Evolutionary conservation across 2,113 vertebrate genomes (phyloP).

Genomic region (Zosterops pallidus): DNA sequence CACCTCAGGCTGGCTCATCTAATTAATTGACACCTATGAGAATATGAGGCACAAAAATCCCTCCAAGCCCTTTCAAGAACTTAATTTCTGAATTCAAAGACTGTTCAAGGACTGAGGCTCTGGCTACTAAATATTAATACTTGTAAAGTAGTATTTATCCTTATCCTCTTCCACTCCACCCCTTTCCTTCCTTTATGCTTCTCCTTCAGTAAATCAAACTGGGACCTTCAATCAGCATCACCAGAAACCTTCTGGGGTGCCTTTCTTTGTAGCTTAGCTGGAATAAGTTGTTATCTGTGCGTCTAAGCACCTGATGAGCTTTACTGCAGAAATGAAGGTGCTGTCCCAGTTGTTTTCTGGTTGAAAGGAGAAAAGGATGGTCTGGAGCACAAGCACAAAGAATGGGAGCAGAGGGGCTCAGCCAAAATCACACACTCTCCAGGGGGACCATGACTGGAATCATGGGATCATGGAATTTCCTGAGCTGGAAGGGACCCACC

Average conservation of each 20-base stretch:
- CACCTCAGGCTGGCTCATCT: neutral
- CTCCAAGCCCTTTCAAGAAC: neutral
- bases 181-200: neutral
- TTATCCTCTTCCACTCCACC: neutral
- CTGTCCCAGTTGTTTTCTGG: neutral
- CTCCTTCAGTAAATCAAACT: neutral
- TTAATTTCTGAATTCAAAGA: neutral
- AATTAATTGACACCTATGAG: neutral
- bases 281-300: neutral
- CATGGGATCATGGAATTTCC: neutral
- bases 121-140: neutral
- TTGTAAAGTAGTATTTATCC: neutral
- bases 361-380: neutral
- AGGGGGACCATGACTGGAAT: neutral
- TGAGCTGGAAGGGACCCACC: neutral
- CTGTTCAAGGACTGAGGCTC: neutral
- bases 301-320: neutral
- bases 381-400: neutral
- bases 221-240: neutral
- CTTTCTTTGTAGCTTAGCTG: neutral
- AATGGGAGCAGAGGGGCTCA: fast-evolving
- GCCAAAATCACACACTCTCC: fast-evolving
- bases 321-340: neutral
- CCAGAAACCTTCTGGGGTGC: neutral
- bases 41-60: neutral